A percentile compares a stretch with the other conserved stretches of the same genome.
Evolutionary conservation across 2,113 vertebrate species (phyloP).

Genomic region (Lichenostomus cassidix): DNA sequence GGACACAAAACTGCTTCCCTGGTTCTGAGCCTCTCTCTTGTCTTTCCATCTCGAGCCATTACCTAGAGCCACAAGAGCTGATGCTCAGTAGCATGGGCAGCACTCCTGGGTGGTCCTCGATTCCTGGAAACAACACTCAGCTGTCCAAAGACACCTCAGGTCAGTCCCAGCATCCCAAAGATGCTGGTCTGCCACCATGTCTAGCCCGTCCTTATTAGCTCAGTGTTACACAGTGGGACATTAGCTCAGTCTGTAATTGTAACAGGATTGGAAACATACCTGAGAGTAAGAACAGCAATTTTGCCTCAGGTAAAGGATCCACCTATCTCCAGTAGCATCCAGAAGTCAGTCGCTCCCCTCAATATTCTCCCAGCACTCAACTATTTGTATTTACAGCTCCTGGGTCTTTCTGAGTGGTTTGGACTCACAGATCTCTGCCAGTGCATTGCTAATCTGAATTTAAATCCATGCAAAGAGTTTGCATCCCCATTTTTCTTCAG

Average conservation of each 20-base stretch:
- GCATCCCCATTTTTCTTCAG: background rate
- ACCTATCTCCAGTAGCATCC: background rate
- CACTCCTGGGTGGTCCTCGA: accelerated
- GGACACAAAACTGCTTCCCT: background rate
- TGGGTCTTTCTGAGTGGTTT: background rate
- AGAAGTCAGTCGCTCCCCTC: background rate
- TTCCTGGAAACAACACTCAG: background rate
- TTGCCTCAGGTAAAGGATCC: background rate
- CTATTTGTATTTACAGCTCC: background rate
- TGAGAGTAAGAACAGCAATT: background rate
- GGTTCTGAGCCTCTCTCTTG: background rate
- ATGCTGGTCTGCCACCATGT: background rate
- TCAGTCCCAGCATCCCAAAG: background rate
- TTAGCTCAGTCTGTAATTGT: accelerated
- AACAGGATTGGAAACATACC: background rate
- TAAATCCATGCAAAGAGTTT: background rate
- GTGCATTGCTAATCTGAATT: background rate
- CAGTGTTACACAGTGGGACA: background rate
- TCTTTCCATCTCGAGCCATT: accelerated
- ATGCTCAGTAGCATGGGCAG: accelerated
- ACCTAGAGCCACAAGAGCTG: background rate
- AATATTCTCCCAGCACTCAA: background rate
- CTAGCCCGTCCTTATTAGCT: background rate
- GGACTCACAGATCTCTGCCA: background rate
- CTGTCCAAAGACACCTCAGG: background rate